A percentile compares a stretch with the other conserved stretches of the same genome.
phyloP scores from a whole-genome alignment of 2,797 vertebrate species.

The Remorina albescens region DNA sequence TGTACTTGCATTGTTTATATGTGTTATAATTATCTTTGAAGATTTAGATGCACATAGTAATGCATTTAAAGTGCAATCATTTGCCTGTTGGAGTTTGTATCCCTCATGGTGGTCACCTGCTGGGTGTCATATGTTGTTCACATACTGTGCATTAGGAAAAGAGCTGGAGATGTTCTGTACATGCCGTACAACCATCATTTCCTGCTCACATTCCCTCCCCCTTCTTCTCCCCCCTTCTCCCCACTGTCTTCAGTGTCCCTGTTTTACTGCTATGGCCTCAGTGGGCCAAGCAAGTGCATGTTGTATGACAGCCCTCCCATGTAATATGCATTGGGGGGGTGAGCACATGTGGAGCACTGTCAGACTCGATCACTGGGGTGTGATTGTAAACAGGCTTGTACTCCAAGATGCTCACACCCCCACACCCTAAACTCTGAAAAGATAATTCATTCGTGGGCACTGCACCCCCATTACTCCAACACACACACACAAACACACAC shows the following conservation, averaged over 20 bases:
- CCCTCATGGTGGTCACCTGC: background rate
- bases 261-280: background rate
- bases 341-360: slow-evolving; percentile 51
- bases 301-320: slow-evolving; percentile 25
- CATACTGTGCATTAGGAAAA: background rate
- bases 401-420: slow-evolving; percentile 15
- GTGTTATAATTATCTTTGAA: background rate
- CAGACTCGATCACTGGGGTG: slow-evolving; percentile 52
- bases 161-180: background rate
- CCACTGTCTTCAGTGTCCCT: slow-evolving; percentile 41
- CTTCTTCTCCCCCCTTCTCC: background rate
- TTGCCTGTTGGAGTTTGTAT: background rate
- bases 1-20: background rate
- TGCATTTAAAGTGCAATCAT: background rate
- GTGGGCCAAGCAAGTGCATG: slow-evolving; percentile 22
- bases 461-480: background rate
- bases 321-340: slow-evolving; percentile 17
- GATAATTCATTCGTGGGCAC: slow-evolving; percentile 27
- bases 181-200: background rate
- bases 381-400: slow-evolving; percentile 35
- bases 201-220: slow-evolving; percentile 8
- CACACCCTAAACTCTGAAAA: slow-evolving; percentile 29
- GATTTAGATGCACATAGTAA: background rate
- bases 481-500: slow-evolving; percentile 7
- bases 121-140: background rate